These are phyloP conservation scores for Acronicta psi DNA, from an alignment of 2,888 invertebrate species.

Conservation along the genomic window DNA sequence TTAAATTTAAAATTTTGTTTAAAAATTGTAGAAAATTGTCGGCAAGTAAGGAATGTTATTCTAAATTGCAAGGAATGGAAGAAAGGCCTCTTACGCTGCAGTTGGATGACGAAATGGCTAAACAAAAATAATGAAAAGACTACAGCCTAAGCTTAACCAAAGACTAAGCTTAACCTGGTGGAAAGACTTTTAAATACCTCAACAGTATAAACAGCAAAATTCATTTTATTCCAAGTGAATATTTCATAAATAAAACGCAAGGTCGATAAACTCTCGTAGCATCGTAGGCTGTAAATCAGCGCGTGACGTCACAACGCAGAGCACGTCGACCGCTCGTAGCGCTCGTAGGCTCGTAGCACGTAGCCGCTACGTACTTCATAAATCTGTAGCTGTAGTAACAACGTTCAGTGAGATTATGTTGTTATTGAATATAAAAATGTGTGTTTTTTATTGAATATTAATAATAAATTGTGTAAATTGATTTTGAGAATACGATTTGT, in stretches of 20 bases:
- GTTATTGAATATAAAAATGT: conserved; percentile 21
- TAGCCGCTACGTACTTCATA: conserved; percentile 51
- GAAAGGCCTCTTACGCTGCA: too few species aligned
- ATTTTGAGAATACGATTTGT: not conserved
- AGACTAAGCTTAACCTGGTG: not conserved
- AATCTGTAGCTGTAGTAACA: conserved; percentile 36
- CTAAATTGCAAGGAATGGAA: too few species aligned
- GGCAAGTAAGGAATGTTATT: too few species aligned
- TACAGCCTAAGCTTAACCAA: not conserved
- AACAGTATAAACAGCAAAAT: not conserved
- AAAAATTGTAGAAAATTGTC: too few species aligned
- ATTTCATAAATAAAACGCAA: conserved; percentile 40
- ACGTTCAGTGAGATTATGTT: conserved; percentile 35
- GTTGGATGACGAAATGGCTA: too few species aligned
- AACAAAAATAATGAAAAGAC: too few species aligned
- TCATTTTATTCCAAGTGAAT: conserved; percentile 11
- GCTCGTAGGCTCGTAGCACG: conserved; percentile 59
- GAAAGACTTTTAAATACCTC: not conserved
- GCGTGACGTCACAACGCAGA: conserved; percentile 66
- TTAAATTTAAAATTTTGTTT: too few species aligned
- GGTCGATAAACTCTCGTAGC: conserved; percentile 65
- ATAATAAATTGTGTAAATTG: not conserved
- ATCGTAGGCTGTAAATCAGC: conserved; percentile 68
- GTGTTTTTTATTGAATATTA: not conserved
- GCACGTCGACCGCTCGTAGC: conserved; percentile 52